phyloP scores from a whole-genome alignment of 2,888 invertebrate species.

The Lepas anatifera region DNA sequence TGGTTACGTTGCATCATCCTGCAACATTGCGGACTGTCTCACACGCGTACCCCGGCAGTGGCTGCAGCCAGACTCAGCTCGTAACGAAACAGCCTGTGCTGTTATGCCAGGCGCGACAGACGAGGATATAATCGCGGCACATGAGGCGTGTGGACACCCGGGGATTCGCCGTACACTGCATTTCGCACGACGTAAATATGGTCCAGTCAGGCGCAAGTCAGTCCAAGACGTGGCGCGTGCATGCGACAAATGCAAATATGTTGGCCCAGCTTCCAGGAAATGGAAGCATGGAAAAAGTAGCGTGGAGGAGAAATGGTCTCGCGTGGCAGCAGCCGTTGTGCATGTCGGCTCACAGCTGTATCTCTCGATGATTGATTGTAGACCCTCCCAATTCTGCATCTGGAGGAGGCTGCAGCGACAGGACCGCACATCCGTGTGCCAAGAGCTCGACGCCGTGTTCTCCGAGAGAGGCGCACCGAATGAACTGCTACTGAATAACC shows the following conservation, averaged over 20 bases:
- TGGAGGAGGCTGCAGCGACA: neutral
- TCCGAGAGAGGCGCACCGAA: neutral
- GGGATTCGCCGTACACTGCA: neutral
- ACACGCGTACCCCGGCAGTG: constrained; percentile 15
- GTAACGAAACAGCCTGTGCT: neutral
- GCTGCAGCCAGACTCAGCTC: neutral
- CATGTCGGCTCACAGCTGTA: neutral
- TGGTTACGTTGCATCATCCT: neutral
- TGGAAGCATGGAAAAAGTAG: neutral
- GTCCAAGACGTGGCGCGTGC: neutral
- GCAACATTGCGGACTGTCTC: constrained; percentile 14
- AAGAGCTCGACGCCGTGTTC: neutral
- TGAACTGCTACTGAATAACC: neutral
- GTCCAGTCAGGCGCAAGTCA: neutral
- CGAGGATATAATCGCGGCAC: neutral
- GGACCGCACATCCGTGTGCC: neutral
- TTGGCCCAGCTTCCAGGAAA: neutral
- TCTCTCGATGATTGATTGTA: neutral
- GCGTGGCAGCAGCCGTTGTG: too few species aligned
- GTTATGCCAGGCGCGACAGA: neutral
- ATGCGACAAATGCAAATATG: neutral
- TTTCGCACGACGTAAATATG: neutral
- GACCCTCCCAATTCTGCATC: neutral
- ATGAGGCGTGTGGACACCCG: neutral
- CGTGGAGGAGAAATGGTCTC: neutral